Evolutionary conservation across 1,140 invertebrate genomes (phyloP).

Genomic region (Zaprionus camerounensis): DNA sequence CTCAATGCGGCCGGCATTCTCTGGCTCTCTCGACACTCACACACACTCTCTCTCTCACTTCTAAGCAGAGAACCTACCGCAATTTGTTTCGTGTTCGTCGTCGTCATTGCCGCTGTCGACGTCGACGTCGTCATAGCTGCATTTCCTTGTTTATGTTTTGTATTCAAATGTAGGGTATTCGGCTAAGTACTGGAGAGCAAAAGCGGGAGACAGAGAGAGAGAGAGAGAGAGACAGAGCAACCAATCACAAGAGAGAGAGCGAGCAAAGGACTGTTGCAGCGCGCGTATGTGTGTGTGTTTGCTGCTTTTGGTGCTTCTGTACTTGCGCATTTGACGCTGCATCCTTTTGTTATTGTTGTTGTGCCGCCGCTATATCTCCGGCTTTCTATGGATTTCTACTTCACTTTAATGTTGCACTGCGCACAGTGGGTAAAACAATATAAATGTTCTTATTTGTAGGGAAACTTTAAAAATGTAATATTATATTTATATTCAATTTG

Average conservation of each 20-base stretch:
- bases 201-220: constrained; percentile 6
- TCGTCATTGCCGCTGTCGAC: neutral
- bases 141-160: constrained; percentile 82
- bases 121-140: constrained; percentile 40
- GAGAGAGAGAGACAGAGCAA: neutral
- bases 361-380: constrained; percentile 30
- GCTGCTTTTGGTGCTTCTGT: constrained; percentile 27
- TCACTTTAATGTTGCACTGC: neutral
- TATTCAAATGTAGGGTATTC: constrained; percentile 75
- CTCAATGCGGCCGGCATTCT: constrained; percentile 55
- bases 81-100: constrained; percentile 69
- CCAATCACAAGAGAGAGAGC: neutral
- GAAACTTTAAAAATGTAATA: too few species aligned
- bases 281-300: constrained; percentile 1
- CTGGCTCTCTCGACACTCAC: constrained; percentile 2
- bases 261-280: constrained; percentile 30
- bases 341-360: constrained; percentile 63
- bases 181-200: constrained; percentile 46
- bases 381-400: constrained; percentile 9
- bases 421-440: neutral
- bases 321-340: constrained; percentile 64
- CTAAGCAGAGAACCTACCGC: constrained; percentile 69
- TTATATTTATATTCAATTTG: too few species aligned
- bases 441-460: too few species aligned
- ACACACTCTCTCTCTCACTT: constrained; percentile 17